Evolutionary conservation across 2,113 vertebrate genomes (phyloP).

Genomic region (Piprites chloris): DNA sequence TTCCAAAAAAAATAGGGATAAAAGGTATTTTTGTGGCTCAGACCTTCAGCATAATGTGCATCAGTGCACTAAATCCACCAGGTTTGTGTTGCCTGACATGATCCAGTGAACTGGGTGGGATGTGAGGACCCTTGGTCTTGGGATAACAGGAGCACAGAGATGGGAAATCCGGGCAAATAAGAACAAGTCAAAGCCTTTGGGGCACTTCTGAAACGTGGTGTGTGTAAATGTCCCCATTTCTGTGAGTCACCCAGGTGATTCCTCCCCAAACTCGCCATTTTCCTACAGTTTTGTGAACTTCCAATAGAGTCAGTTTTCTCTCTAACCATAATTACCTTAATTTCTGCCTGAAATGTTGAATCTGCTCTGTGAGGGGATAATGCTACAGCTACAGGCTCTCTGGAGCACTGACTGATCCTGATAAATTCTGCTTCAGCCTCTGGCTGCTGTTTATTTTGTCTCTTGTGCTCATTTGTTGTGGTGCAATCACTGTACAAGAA

Average conservation of each 20-base stretch:
- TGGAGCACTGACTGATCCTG: background rate
- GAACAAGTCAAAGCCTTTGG: background rate
- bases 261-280: background rate
- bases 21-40: background rate
- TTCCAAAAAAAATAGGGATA: background rate
- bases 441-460: background rate
- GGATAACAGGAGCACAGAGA: background rate
- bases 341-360: background rate
- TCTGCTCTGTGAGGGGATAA: background rate
- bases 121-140: background rate
- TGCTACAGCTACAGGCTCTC: background rate
- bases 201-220: background rate
- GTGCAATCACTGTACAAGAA: background rate
- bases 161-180: background rate
- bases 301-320: background rate
- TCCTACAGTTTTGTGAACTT: background rate
- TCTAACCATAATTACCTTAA: background rate
- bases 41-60: background rate
- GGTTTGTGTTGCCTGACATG: background rate
- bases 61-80: background rate
- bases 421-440: background rate
- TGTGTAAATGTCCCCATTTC: background rate
- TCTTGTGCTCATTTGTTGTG: background rate
- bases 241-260: background rate
- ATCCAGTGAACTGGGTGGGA: background rate